Percentiles rank a stretch among this genome's conserved stretches.
Conservation (phyloP, 2,888 invertebrate species). For the Sarcophaga caerulescens region DNA sequence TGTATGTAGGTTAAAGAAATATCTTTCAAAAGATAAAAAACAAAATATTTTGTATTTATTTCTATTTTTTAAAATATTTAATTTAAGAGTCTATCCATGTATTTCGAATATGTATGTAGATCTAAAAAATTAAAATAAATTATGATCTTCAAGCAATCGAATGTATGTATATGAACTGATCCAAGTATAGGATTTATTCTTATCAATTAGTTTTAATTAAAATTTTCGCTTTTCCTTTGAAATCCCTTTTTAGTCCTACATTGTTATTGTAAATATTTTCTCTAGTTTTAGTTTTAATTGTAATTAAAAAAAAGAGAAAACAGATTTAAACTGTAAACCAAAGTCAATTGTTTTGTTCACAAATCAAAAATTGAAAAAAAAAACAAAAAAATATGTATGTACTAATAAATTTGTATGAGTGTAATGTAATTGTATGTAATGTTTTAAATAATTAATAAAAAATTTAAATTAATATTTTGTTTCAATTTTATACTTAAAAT, state of each 20-base stretch:
- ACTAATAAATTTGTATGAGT: constrained; percentile 40
- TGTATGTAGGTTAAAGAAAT: not conserved
- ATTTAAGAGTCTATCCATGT: too few species aligned
- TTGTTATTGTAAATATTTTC: too few species aligned
- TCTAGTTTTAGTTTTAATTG: constrained; percentile 29
- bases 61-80: not conserved
- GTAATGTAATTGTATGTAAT: not conserved
- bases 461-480: not conserved
- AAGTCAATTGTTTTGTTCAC: constrained; percentile 64
- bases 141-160: too few species aligned
- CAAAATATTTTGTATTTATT: not conserved
- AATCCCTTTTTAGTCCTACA: too few species aligned
- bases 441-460: constrained; percentile 8
- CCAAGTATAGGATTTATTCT: too few species aligned
- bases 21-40: not conserved
- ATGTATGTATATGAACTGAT: too few species aligned
- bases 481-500: too few species aligned
- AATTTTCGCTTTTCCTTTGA: too few species aligned
- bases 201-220: too few species aligned
- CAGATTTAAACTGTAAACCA: constrained; percentile 58
- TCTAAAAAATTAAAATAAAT: too few species aligned
- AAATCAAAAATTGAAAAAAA: constrained; percentile 28
- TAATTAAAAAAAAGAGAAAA: not conserved
- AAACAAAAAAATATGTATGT: not conserved
- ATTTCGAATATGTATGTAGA: too few species aligned